Evolutionary conservation across 2,113 vertebrate genomes (phyloP).

Genomic region (Oreochromis tanganicae): DNA sequence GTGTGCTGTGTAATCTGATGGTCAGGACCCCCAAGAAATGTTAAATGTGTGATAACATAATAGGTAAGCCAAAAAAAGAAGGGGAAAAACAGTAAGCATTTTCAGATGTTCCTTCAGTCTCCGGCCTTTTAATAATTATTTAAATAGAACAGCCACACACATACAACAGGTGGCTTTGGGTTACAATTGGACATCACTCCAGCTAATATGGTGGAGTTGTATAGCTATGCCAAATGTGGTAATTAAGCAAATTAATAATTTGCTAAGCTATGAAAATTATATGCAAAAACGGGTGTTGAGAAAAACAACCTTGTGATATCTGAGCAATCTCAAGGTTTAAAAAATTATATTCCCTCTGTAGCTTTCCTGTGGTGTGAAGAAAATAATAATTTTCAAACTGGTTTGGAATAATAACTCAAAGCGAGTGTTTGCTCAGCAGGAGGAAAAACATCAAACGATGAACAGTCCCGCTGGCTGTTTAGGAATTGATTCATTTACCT

Average conservation of each 20-base stretch:
- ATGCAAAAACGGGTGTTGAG: fast-evolving
- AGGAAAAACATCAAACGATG: background rate
- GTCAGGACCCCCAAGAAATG: background rate
- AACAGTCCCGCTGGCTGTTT: background rate
- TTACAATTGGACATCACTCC: background rate
- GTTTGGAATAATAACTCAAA: background rate
- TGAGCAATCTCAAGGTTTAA: background rate
- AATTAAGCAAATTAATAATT: background rate
- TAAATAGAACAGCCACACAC: background rate
- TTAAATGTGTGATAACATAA: background rate
- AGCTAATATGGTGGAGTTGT: background rate
- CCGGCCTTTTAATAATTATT: background rate
- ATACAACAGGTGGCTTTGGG: background rate
- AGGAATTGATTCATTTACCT: constrained; percentile 2
- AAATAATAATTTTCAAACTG: background rate
- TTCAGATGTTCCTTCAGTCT: background rate
- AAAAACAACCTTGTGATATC: background rate
- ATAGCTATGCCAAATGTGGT: background rate
- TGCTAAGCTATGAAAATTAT: background rate
- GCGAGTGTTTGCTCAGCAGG: background rate
- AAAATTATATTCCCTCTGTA: background rate
- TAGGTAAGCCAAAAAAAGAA: background rate
- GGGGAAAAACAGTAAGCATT: background rate
- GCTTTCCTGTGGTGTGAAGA: background rate
- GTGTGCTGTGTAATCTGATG: background rate